Conservation (phyloP, 2,113 vertebrate species). For the Psettodes erumei region DNA sequence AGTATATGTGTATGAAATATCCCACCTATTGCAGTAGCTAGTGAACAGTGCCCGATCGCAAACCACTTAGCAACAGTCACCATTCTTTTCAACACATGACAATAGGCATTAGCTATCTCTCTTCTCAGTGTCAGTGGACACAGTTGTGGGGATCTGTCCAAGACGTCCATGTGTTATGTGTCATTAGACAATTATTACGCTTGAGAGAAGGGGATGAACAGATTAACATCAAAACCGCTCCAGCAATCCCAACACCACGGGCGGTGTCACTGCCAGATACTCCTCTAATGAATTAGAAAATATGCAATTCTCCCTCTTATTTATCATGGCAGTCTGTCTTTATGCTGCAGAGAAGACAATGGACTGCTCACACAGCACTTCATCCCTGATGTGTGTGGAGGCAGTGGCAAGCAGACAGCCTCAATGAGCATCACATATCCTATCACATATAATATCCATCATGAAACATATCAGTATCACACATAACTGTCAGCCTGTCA, state of each 20-base stretch:
- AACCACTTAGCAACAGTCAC: conserved; percentile 38
- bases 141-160: conserved; percentile 28
- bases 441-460: not conserved
- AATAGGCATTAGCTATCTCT: conserved; percentile 20
- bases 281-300: conserved; percentile 32
- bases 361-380: conserved; percentile 45
- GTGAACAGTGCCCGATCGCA: not conserved
- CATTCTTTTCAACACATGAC: conserved; percentile 41
- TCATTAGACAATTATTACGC: conserved; percentile 46
- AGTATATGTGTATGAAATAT: not conserved
- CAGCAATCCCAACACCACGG: not conserved
- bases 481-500: too few relatives aligned
- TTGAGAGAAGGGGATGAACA: conserved; percentile 25
- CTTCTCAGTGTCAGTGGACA: conserved; percentile 43
- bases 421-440: not conserved
- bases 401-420: not conserved
- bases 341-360: conserved; percentile 4
- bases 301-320: not conserved
- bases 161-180: conserved; percentile 1
- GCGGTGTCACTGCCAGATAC: not conserved
- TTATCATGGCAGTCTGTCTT: conserved; percentile 14
- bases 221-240: conserved; percentile 25
- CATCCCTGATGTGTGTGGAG: not conserved
- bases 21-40: not conserved
- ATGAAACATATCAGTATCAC: conserved; percentile 17